Evolutionary conservation across 35 echinoderm and acorn worm species (phyloP).

Genomic region (Hemicentrotus pulcherrimus): DNA sequence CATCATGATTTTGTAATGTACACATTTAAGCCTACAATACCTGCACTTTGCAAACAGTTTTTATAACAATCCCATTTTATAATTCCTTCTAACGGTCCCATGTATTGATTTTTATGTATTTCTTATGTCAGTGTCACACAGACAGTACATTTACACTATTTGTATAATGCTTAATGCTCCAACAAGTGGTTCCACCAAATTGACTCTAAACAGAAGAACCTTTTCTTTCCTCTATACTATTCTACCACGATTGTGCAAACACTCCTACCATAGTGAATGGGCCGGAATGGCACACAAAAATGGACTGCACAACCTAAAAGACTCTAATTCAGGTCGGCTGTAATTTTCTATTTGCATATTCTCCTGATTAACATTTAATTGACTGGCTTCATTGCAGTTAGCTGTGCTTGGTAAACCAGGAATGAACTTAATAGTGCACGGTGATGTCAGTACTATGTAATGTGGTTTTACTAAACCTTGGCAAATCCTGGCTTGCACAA

Average conservation of each 20-base stretch:
- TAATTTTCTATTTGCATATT: background rate
- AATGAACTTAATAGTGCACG: background rate
- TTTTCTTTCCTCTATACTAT: background rate
- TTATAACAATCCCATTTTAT: background rate
- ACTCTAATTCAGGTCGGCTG: background rate
- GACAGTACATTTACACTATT: background rate
- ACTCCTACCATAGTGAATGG: background rate
- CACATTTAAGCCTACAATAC: too few relatives aligned
- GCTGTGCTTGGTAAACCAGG: background rate
- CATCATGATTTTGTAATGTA: background rate
- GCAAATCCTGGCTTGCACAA: background rate
- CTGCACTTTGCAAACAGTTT: background rate
- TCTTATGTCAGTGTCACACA: background rate
- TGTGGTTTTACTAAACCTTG: background rate
- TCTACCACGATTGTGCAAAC: background rate
- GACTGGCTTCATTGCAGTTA: background rate
- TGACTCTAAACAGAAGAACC: background rate
- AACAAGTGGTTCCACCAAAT: background rate
- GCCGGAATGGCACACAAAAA: background rate
- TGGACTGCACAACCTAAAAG: background rate
- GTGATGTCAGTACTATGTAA: background rate
- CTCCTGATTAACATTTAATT: slow-evolving; percentile 3
- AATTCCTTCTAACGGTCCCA: background rate
- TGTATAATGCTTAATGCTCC: background rate
- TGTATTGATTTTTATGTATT: background rate